These are phyloP conservation scores for Parazoanthus darwini DNA, from an alignment of 92 coral and sea anemone species.

Conservation along the genomic window DNA sequence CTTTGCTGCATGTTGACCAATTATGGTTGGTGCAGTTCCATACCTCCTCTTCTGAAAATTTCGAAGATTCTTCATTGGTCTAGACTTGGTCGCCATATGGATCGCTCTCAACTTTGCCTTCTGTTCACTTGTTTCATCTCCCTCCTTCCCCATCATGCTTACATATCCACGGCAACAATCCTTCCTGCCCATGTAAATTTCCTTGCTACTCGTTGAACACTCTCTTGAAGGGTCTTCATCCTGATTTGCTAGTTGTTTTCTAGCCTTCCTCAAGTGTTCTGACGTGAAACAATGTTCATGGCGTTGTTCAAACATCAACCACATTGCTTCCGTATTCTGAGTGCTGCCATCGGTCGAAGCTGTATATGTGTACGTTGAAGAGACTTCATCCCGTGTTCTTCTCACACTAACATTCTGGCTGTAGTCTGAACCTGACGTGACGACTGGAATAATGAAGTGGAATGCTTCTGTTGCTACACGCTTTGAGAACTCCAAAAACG, in stretches of 20 bases:
- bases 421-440: constrained; percentile 34
- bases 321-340: constrained; percentile 32
- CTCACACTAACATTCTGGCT: constrained; percentile 25
- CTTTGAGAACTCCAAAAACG: constrained; percentile 38
- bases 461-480: constrained; percentile 46
- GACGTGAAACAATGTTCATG: constrained; percentile 42
- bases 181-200: constrained; percentile 14
- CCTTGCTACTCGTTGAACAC: background rate
- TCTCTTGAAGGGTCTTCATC: constrained; percentile 22
- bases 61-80: constrained; percentile 31
- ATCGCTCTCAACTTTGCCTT: constrained; percentile 3
- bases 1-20: constrained; percentile 40
- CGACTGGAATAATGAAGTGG: constrained; percentile 41
- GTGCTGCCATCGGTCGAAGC: constrained; percentile 13
- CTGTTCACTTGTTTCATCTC: constrained; percentile 30
- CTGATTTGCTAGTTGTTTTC: constrained; percentile 4
- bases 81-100: constrained; percentile 22
- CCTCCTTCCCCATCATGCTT: constrained; percentile 24
- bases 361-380: constrained; percentile 37
- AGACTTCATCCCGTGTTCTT: constrained; percentile 24
- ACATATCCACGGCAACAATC: constrained; percentile 32
- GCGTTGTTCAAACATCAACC: constrained; percentile 37
- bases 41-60: constrained; percentile 32
- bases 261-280: constrained; percentile 23
- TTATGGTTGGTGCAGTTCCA: constrained; percentile 21